Evolutionary conservation across 1,140 invertebrate species (phyloP), one percentile per base, ranked within the genome.

Genomic region (Cherax destructor): DNA sequence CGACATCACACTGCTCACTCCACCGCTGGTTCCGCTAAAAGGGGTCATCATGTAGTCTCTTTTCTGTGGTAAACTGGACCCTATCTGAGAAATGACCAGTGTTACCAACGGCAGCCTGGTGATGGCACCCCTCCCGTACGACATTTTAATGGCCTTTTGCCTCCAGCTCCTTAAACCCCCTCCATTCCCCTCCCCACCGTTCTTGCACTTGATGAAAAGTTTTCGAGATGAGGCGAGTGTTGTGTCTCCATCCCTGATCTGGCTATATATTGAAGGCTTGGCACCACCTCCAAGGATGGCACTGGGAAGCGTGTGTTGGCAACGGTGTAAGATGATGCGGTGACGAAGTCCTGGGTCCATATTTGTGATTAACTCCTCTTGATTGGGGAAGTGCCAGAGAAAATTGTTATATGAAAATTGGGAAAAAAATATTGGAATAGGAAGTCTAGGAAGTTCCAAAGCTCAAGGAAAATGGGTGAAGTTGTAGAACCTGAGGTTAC

Each of bases 61-160:
- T 80, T 91, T 91, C 89, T 91, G 89, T 86, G 89, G 89, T 91
- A 91, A 91, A 91, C 89, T 91, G 89, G 89, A 91, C 89, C 89
- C 89, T 86, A 91, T 91, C 89, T 86, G 89, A 91, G 89, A 91
- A 91, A 91, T 91, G 89, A 91, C 83, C 83, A 91, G 89, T 30
- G 89, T 80, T 91, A 21, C 89, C 89, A 91, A 86, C 83, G 88
- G 7, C 89, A 65, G 61, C 5, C 61, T 21, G 16, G 61, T 5
- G 21, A 50, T 52, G 13, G 30, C 47, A 16, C 61, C 21, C 65
- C 4, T 59, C 9, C 10, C 80, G 76, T 69, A 41, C 49, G 47
- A 16, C 65, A 30, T 81, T 52, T 65, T 65, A 21, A 21, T 65
- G 61, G 61, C 61, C 21, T 80, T n/a, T 77, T 18, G n/a, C 30